These are phyloP conservation scores for Austrofundulus limnaeus DNA, from an alignment of 2,113 vertebrate species.

Conservation along the genomic window DNA sequence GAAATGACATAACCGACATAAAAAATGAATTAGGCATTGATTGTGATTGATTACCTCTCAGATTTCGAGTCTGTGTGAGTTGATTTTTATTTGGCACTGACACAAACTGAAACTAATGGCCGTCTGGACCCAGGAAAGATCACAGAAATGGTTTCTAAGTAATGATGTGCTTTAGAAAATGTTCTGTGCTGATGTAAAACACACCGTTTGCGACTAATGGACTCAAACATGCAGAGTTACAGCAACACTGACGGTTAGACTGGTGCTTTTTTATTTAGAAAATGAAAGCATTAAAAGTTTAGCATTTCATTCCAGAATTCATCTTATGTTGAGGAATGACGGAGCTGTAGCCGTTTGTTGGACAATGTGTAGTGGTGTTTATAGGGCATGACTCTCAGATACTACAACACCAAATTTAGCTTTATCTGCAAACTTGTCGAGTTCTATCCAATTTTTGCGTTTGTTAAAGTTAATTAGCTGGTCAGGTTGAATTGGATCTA, in stretches of 20 bases:
- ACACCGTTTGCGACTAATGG: constrained; percentile 19
- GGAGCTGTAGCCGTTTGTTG: too few relatives aligned
- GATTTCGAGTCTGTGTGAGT: constrained; percentile 15
- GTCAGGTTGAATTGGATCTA: too few relatives aligned
- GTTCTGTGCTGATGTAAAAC: constrained; percentile 23
- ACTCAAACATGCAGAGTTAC: constrained; percentile 27
- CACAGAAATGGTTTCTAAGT: constrained; percentile 18
- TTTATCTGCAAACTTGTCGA: too few relatives aligned
- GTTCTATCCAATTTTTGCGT: too few relatives aligned
- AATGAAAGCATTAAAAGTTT: neutral
- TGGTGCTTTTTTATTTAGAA: neutral
- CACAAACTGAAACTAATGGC: constrained; percentile 30
- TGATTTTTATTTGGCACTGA: constrained; percentile 20
- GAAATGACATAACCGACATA: constrained; percentile 13
- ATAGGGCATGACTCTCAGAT: too few relatives aligned
- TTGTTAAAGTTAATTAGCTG: too few relatives aligned
- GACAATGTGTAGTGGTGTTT: too few relatives aligned
- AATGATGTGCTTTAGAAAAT: constrained; percentile 16
- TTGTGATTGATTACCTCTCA: constrained; percentile 41
- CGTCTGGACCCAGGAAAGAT: constrained; percentile 18
- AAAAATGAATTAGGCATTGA: constrained; percentile 14
- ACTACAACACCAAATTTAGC: too few relatives aligned
- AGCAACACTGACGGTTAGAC: neutral
- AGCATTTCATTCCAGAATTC: too few relatives aligned
- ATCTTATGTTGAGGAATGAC: too few relatives aligned